phyloP scores from a whole-genome alignment of 1,140 invertebrate genomes.

The Diorhabda elongata region DNA sequence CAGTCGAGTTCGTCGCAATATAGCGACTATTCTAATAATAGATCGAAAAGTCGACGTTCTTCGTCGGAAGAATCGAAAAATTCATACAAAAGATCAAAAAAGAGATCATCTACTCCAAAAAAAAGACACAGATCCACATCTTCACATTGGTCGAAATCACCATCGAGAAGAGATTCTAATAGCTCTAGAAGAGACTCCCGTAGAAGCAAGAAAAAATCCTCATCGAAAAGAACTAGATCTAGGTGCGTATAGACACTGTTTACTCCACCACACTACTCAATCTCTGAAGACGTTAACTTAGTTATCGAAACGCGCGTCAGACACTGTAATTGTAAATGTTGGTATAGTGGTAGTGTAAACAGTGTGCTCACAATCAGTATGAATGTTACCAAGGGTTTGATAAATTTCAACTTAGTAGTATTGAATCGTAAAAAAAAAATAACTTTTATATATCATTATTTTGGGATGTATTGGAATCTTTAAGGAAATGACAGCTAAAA shows the following conservation, averaged over 20 bases:
- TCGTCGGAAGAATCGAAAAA: slow-evolving; percentile 22
- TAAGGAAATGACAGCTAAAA: too few species aligned
- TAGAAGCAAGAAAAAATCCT: neutral
- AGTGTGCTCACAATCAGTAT: too few species aligned
- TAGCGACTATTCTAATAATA: slow-evolving; percentile 15
- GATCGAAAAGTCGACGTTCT: slow-evolving; percentile 22
- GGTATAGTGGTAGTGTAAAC: too few species aligned
- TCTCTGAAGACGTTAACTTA: slow-evolving; percentile 3
- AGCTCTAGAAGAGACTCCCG: slow-evolving; percentile 21
- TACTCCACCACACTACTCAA: slow-evolving; percentile 15
- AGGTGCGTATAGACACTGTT: slow-evolving; percentile 9
- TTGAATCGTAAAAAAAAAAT: too few species aligned
- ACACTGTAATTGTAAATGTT: too few species aligned
- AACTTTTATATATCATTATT: too few species aligned
- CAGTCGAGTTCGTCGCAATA: slow-evolving; percentile 23
- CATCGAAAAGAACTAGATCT: slow-evolving; percentile 14
- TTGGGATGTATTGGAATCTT: too few species aligned
- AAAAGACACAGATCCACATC: slow-evolving; percentile 7
- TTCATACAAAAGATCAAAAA: slow-evolving; percentile 24
- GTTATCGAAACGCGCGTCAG: too few species aligned
- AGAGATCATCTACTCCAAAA: slow-evolving; percentile 18
- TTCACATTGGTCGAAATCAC: slow-evolving; percentile 22
- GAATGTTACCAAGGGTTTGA: too few species aligned
- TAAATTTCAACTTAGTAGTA: too few species aligned
- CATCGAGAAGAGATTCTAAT: slow-evolving; percentile 14